Conservation (phyloP, 2,797 vertebrate genomes). For the Clangula hyemalis region DNA sequence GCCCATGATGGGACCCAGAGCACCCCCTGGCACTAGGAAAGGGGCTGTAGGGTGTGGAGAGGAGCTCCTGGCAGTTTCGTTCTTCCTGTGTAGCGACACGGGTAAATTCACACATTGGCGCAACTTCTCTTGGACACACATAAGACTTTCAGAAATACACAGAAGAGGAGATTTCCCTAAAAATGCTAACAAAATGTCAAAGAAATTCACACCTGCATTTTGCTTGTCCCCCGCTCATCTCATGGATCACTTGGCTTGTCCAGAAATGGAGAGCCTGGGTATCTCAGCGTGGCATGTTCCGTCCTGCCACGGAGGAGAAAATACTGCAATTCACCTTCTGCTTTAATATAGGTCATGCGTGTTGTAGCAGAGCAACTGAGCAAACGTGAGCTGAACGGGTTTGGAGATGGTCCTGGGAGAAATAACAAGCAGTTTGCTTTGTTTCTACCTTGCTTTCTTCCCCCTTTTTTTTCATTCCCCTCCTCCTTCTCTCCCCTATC, state of each 20-base stretch:
- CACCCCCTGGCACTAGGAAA: not conserved
- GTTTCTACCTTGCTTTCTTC: not conserved
- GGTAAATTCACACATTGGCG: not conserved
- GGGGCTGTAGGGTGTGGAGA: not conserved
- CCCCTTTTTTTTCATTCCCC: not conserved
- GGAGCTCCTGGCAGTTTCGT: not conserved
- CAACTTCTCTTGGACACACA: not conserved
- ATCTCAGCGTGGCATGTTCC: not conserved
- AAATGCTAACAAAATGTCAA: not conserved
- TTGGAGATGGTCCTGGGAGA: not conserved
- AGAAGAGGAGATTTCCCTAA: not conserved
- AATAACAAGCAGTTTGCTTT: not conserved
- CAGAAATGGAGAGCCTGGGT: not conserved
- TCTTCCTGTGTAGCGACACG: rapidly evolving
- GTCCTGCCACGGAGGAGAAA: not conserved
- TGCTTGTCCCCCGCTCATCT: not conserved
- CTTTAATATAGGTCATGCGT: not conserved
- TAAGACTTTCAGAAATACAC: not conserved
- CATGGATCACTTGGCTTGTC: not conserved
- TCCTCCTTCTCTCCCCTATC: not conserved
- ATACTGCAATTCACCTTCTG: not conserved
- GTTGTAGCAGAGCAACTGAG: conserved; percentile 9
- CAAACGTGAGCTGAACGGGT: not conserved
- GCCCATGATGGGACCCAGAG: not conserved
- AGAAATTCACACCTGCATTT: not conserved